phyloP scores from a whole-genome alignment of 2,797 vertebrate genomes.

The Cossypha caffra region DNA sequence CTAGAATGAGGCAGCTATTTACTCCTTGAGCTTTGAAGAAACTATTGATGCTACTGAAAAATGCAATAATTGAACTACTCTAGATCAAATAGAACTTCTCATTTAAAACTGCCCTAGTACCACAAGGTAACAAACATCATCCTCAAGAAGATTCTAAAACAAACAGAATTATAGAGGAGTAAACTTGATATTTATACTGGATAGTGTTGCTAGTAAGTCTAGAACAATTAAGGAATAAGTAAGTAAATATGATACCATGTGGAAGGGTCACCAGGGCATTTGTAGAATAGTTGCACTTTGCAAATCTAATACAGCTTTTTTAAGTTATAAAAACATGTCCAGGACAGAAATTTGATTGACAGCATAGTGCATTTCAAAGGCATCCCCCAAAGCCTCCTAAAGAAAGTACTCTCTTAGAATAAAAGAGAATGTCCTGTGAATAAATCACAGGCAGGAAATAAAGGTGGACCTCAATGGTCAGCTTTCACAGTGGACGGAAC shows the following conservation, averaged over 20 bases:
- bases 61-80: background rate
- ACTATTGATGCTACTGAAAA: background rate
- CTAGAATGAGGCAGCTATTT: background rate
- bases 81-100: background rate
- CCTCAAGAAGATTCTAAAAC: background rate
- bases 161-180: background rate
- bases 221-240: background rate
- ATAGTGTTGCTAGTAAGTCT: background rate
- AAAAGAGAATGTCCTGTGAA: background rate
- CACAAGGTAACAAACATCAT: background rate
- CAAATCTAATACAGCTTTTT: background rate
- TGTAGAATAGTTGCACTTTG: background rate
- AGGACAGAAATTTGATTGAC: background rate
- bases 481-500: background rate
- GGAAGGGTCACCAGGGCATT: background rate
- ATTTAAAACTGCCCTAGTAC: background rate
- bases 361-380: background rate
- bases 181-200: background rate
- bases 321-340: background rate
- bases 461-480: accelerated
- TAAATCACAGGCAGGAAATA: background rate
- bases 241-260: background rate
- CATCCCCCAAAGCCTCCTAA: background rate
- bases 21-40: background rate
- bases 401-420: background rate